These are phyloP conservation scores for Geotrypetes seraphini DNA, from an alignment of 2,797 vertebrate species.

Conservation along the genomic window DNA sequence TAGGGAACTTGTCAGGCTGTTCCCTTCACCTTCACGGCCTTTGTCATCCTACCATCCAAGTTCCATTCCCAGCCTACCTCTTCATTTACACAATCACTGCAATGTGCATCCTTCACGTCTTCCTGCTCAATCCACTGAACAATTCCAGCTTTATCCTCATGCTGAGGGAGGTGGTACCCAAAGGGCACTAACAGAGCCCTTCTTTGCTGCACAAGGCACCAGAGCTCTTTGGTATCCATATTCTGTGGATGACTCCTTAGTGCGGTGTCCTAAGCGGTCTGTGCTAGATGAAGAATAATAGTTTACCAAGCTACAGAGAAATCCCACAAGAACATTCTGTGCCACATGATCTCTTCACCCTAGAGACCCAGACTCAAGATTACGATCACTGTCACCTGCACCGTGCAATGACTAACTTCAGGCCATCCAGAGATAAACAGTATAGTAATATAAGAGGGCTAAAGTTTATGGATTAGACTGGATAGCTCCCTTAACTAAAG, in stretches of 20 bases:
- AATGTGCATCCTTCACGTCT: background rate
- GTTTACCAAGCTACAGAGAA: background rate
- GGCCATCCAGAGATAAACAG: no score
- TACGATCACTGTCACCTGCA: background rate
- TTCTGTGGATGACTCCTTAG: background rate
- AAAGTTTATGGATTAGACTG: no score
- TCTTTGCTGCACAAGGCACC: slow-evolving; percentile 12
- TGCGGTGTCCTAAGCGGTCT: background rate
- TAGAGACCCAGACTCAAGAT: background rate
- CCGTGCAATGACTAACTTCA: no score
- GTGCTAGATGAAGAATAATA: background rate
- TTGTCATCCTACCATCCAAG: no score
- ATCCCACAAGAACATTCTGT: background rate
- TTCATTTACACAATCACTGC: no score
- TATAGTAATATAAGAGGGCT: no score
- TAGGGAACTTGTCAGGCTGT: no score
- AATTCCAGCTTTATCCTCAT: no score
- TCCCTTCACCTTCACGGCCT: no score
- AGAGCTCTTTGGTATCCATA: slow-evolving; percentile 10
- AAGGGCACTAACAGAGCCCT: background rate
- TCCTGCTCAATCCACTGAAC: no score
- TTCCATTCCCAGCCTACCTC: no score
- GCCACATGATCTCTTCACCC: background rate
- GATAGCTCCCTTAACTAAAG: no score
- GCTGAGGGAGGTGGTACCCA: slow-evolving; percentile 5